Conservation (phyloP, 2,888 invertebrate genomes). For the Drosophila meridiana region DNA sequence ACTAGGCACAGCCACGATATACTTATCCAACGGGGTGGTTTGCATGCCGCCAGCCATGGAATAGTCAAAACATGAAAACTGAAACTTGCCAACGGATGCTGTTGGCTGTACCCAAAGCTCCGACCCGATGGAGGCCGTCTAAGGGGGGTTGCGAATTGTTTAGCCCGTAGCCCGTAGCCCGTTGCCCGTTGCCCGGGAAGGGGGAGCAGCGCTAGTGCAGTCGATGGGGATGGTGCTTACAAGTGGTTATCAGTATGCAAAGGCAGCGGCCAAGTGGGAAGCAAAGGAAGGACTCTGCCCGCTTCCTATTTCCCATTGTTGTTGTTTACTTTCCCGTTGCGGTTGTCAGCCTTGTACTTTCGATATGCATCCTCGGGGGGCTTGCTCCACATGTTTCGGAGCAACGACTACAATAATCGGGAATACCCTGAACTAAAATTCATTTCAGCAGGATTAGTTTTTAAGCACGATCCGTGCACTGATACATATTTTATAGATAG, state of each 20-base stretch:
- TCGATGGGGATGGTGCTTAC: slow-evolving; percentile 51
- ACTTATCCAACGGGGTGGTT: slow-evolving; percentile 61
- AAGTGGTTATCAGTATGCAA: slow-evolving; percentile 72
- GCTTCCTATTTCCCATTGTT: slow-evolving; percentile 14
- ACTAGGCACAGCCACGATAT: slow-evolving; percentile 44
- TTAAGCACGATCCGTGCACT: not conserved
- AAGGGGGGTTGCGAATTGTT: slow-evolving; percentile 26
- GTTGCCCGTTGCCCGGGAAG: not conserved
- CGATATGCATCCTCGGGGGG: slow-evolving; percentile 48
- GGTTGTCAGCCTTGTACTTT: slow-evolving; percentile 21
- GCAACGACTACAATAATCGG: slow-evolving; percentile 10
- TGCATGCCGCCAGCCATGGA: slow-evolving; percentile 48
- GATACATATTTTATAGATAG: not conserved
- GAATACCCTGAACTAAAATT: not conserved
- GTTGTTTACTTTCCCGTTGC: slow-evolving; percentile 7
- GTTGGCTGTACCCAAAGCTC: slow-evolving; percentile 49
- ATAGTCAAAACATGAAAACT: slow-evolving; percentile 63
- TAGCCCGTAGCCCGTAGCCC: not conserved
- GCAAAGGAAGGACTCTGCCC: not conserved
- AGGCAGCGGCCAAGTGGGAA: slow-evolving; percentile 8
- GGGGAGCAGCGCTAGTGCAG: not conserved
- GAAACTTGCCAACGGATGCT: slow-evolving; percentile 50
- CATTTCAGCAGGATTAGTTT: not conserved
- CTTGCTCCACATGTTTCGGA: not conserved
- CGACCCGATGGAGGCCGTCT: not conserved